Conservation (phyloP, 2,113 vertebrate species). For the Chloroceryle aenea region DNA sequence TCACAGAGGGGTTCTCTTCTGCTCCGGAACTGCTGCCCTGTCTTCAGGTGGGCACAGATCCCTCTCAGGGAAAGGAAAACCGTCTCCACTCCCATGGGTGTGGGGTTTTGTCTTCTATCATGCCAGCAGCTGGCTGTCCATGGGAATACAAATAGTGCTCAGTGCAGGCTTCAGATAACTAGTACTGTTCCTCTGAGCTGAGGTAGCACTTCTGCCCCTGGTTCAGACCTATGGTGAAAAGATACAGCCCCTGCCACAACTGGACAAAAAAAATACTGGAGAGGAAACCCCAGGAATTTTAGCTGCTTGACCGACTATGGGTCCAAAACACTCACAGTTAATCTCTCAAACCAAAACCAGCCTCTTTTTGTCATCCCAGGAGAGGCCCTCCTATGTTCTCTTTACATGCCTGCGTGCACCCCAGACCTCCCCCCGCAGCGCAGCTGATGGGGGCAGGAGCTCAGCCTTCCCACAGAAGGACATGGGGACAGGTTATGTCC, state of each 20-base stretch:
- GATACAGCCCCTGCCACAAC: neutral
- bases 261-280: neutral
- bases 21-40: neutral
- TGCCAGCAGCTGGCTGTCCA: neutral
- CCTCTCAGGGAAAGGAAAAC: neutral
- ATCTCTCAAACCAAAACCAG: neutral
- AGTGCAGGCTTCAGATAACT: neutral
- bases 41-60: neutral
- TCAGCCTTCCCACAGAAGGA: neutral
- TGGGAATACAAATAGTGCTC: neutral
- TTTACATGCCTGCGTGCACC: accelerated
- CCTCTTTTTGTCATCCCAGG: neutral
- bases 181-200: neutral
- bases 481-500: neutral
- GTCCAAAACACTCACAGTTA: neutral
- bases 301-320: neutral
- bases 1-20: neutral
- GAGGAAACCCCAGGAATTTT: neutral
- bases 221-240: neutral
- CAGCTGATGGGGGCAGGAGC: neutral
- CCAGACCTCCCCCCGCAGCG: neutral
- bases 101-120: neutral
- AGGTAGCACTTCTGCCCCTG: neutral
- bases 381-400: neutral
- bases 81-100: conserved; percentile 12